These are phyloP conservation scores for Synanthedon tipuliformis DNA, from an alignment of 2,888 invertebrate species.

Conservation along the genomic window DNA sequence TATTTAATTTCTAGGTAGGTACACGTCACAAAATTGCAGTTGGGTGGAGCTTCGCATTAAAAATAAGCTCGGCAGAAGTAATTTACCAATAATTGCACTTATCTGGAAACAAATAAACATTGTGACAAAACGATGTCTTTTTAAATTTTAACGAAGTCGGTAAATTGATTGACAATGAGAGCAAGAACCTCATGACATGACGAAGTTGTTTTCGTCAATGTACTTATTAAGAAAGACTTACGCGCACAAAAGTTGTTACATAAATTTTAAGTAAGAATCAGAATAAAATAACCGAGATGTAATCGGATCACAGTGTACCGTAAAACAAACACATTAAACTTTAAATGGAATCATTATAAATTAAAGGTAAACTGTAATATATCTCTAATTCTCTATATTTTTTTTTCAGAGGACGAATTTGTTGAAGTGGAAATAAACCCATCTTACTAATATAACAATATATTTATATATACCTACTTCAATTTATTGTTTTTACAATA, in stretches of 20 bases:
- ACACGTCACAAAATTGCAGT: too few relatives aligned
- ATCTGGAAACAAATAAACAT: constrained; percentile 8
- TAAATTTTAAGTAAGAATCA: not conserved
- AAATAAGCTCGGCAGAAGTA: too few relatives aligned
- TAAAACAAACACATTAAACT: too few relatives aligned
- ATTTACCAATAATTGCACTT: not conserved
- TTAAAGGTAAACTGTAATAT: too few relatives aligned
- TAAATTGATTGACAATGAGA: constrained; percentile 33
- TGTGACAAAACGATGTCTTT: constrained; percentile 23
- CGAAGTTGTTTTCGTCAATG: constrained; percentile 18
- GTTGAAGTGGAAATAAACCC: not conserved
- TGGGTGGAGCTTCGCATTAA: too few relatives aligned
- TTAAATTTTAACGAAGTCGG: constrained; percentile 15
- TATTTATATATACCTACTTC: too few relatives aligned
- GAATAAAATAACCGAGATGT: not conserved
- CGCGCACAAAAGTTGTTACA: not conserved
- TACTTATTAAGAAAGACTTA: constrained; percentile 12
- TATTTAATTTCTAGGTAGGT: too few relatives aligned
- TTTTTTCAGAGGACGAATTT: not conserved
- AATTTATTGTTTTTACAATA: too few relatives aligned
- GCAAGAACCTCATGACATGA: constrained; percentile 18
- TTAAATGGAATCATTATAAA: too few relatives aligned
- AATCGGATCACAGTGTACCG: too few relatives aligned
- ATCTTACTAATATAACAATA: too few relatives aligned
- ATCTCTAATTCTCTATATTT: too few relatives aligned